Evolutionary conservation across 2,113 vertebrate genomes (phyloP).

Genomic region (Aphelocoma coerulescens): DNA sequence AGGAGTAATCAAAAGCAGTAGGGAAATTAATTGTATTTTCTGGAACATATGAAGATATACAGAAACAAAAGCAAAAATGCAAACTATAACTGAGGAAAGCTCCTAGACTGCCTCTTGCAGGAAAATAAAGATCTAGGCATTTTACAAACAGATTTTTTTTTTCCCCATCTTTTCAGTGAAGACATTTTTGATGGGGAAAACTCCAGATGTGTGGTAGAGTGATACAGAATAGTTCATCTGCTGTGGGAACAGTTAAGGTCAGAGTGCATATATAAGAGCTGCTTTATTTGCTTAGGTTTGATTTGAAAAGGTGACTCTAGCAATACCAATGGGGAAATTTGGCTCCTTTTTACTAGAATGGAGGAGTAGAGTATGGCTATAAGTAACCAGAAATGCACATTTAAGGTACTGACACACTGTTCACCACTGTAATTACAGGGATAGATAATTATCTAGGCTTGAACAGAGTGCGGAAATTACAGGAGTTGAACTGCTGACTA

Average conservation of each 20-base stretch:
- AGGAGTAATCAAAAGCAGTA: slow-evolving; percentile 17
- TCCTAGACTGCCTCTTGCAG: neutral
- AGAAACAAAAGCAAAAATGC: neutral
- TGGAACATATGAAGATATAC: neutral
- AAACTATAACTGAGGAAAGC: neutral
- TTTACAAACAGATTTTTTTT: neutral
- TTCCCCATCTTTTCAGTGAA: neutral
- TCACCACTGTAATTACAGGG: neutral
- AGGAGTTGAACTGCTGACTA: neutral
- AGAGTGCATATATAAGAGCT: neutral
- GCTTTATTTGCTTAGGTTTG: neutral
- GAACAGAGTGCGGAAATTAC: neutral
- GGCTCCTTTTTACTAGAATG: neutral
- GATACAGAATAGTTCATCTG: neutral
- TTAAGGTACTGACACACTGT: neutral
- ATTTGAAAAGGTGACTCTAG: neutral
- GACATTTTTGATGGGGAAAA: neutral
- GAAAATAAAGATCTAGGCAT: neutral
- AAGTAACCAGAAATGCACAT: neutral
- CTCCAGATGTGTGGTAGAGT: neutral
- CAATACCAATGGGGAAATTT: neutral
- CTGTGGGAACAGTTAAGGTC: neutral
- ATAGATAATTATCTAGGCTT: neutral
- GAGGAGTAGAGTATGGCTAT: neutral
- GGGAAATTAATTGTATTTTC: slow-evolving; percentile 8